These are phyloP conservation scores for Hofmannophila pseudospretella DNA, from an alignment of 2,888 invertebrate species.

Conservation along the genomic window DNA sequence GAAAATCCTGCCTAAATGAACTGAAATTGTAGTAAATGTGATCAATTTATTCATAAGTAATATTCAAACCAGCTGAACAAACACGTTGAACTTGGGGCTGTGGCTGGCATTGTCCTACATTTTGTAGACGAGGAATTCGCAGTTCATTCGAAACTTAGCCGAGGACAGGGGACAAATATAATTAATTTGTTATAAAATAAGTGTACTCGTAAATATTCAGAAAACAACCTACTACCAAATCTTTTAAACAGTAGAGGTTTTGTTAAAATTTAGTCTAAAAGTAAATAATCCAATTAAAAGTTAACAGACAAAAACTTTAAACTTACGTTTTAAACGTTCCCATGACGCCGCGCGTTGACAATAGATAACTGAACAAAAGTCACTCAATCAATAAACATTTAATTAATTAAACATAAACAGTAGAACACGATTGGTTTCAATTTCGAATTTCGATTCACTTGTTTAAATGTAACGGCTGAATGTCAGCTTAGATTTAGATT, in stretches of 20 bases:
- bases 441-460: conserved; percentile 11
- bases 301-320: conserved; percentile 18
- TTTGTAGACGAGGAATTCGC: conserved; percentile 41
- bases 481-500: conserved; percentile 19
- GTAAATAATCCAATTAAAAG: conserved; percentile 8
- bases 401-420: conserved; percentile 35
- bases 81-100: conserved; percentile 26
- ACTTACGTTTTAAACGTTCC: conserved; percentile 62
- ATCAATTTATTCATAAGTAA: conserved; percentile 12
- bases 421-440: conserved; percentile 30
- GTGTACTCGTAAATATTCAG: too few species aligned
- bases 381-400: conserved; percentile 49
- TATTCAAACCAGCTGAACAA: conserved; percentile 16
- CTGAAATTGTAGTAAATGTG: too few species aligned
- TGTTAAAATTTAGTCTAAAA: not conserved
- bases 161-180: conserved; percentile 15
- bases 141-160: conserved; percentile 22
- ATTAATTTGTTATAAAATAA: not conserved
- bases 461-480: conserved; percentile 4
- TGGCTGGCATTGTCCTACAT: conserved; percentile 59
- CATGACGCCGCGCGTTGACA: conserved; percentile 46
- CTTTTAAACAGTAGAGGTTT: not conserved
- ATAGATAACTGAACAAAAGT: conserved; percentile 38
- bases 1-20: too few species aligned
- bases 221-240: too few species aligned